Conservation (phyloP, 1,140 invertebrate species). For the Dendroctonus valens region DNA sequence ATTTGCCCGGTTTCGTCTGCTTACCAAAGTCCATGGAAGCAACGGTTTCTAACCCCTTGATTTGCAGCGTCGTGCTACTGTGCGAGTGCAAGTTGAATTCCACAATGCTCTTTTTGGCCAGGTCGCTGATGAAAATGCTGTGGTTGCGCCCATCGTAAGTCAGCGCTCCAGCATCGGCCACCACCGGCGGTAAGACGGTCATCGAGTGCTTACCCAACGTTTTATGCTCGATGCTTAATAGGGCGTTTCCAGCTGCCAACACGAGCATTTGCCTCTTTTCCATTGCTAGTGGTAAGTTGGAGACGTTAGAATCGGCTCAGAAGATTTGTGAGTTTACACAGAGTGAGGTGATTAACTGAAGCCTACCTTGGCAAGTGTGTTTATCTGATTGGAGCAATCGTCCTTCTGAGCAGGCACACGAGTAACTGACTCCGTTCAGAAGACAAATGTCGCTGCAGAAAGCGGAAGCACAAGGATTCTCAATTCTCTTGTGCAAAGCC, state of each 20-base stretch:
- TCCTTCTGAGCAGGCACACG: conserved; percentile 77
- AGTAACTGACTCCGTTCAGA: conserved; percentile 61
- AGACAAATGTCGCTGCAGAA: conserved; percentile 81
- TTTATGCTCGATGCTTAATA: conserved; percentile 54
- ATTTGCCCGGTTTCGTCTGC: neutral
- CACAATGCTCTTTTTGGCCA: conserved; percentile 51
- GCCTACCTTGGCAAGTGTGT: conserved; percentile 55
- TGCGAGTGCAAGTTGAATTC: conserved; percentile 50
- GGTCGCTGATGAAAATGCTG: conserved; percentile 57
- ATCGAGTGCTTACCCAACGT: conserved; percentile 53
- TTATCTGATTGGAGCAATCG: conserved; percentile 57
- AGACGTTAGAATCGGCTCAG: too few species aligned
- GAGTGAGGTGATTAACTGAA: too few species aligned
- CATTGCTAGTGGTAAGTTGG: conserved; percentile 14
- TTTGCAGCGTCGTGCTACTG: conserved; percentile 47
- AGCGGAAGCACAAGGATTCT: conserved; percentile 68
- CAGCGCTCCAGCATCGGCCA: conserved; percentile 49
- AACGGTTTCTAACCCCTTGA: conserved; percentile 55
- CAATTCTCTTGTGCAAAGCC: conserved; percentile 53
- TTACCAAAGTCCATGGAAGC: conserved; percentile 64
- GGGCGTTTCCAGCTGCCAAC: conserved; percentile 46
- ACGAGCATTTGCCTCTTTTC: conserved; percentile 50
- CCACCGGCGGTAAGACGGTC: conserved; percentile 48
- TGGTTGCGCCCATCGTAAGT: conserved; percentile 52
- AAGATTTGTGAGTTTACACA: too few species aligned